These are phyloP conservation scores for Onthophagus sagittarius DNA, from an alignment of 2,888 invertebrate genomes.

Conservation along the genomic window DNA sequence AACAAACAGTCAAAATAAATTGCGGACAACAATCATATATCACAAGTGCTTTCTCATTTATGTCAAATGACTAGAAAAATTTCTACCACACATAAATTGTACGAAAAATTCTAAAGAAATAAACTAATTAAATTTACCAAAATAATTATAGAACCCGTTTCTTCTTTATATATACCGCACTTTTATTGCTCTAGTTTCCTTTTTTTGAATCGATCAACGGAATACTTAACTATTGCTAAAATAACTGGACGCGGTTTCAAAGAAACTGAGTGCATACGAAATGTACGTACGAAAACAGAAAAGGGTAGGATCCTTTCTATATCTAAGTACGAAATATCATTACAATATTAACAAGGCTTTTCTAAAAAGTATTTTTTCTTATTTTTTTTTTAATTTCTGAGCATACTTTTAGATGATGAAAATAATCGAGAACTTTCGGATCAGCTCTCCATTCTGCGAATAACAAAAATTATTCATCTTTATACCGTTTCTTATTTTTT, in stretches of 20 bases:
- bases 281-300: constrained; percentile 8
- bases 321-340: constrained; percentile 5
- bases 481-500: too few species aligned
- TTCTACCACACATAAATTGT: not conserved
- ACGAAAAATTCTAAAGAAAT: not conserved
- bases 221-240: not conserved
- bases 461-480: not conserved
- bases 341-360: constrained; percentile 8
- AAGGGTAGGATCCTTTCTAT: not conserved
- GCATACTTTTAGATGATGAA: constrained; percentile 3
- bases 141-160: not conserved
- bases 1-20: not conserved
- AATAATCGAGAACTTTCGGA: not conserved
- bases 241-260: not conserved
- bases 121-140: not conserved
- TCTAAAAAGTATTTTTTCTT: not conserved
- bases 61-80: not conserved
- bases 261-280: not conserved
- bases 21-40: not conserved
- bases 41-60: not conserved
- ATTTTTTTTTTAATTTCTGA: not conserved
- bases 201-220: not conserved
- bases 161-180: not conserved
- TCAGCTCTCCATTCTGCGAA: not conserved
- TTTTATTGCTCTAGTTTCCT: not conserved